Evolutionary conservation across 2,797 vertebrate species (phyloP).

Genomic region (Eulemur rubriventer): DNA sequence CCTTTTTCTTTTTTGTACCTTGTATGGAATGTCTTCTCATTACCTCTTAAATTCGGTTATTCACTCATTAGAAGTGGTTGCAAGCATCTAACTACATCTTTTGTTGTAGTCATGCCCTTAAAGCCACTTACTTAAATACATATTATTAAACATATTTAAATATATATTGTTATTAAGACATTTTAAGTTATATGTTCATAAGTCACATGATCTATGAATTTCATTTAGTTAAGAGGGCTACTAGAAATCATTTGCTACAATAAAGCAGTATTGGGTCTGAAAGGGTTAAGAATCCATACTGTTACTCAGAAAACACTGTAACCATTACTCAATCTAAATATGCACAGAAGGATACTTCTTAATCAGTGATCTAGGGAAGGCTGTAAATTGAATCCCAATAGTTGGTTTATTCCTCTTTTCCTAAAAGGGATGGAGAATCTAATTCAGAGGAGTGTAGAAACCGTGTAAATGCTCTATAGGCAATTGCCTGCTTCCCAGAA

Average conservation of each 20-base stretch:
- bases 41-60: not conserved
- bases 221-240: not conserved
- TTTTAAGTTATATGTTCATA: constrained; percentile 22
- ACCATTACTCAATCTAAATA: not conserved
- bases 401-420: not conserved
- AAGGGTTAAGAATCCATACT: not conserved
- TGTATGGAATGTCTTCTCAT: not conserved
- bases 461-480: not conserved
- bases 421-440: not conserved
- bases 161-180: not conserved
- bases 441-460: not conserved
- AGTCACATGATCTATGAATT: constrained; percentile 12
- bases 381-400: not conserved
- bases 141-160: not conserved
- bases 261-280: not conserved
- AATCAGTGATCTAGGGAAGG: not conserved
- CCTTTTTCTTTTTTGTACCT: not conserved
- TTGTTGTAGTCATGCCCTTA: not conserved
- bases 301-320: not conserved
- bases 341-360: not conserved
- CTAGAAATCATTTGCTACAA: not conserved
- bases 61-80: not conserved
- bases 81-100: not conserved
- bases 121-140: not conserved
- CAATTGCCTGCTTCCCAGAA: constrained; percentile 19